A percentile compares a stretch with the other conserved stretches of the same genome.
Evolutionary conservation across 1,140 invertebrate genomes (phyloP).

Genomic region (Zaprionus ghesquierei): DNA sequence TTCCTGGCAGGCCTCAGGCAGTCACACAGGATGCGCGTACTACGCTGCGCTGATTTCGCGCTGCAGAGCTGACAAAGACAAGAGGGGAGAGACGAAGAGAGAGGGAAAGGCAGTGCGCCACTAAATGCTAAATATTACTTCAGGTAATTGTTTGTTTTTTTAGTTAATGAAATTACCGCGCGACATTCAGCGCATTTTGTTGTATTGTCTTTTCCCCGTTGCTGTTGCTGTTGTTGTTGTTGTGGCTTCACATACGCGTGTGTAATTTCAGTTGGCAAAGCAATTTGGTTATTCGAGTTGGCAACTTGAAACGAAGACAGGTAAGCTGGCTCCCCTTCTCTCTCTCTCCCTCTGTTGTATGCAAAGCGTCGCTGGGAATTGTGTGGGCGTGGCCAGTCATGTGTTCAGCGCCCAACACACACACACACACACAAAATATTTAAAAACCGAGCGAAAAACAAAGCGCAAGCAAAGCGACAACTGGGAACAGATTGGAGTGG

Average conservation of each 20-base stretch:
- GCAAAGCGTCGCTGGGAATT: conserved; percentile 40
- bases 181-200: conserved; percentile 14
- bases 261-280: conserved; percentile 51
- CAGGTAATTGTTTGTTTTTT: conserved; percentile 40
- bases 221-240: conserved; percentile 6
- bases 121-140: conserved; percentile 37
- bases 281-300: conserved; percentile 36
- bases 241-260: conserved; percentile 37
- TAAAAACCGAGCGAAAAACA: conserved; percentile 28
- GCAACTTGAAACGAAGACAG: conserved; percentile 21
- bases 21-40: neutral
- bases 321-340: neutral
- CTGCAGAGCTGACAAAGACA: neutral
- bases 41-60: conserved; percentile 26
- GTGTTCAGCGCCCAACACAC: conserved; percentile 21
- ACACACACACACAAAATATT: too few species aligned
- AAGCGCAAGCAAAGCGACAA: conserved; percentile 20
- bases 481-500: conserved; percentile 15
- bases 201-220: conserved; percentile 3
- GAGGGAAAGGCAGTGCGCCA: neutral
- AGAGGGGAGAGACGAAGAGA: neutral
- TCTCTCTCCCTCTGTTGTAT: neutral
- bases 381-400: conserved; percentile 43
- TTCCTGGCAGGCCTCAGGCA: neutral
- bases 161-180: conserved; percentile 42